Evolutionary conservation across 2,888 invertebrate species (phyloP), one percentile per base, ranked within the genome.

Genomic region (Lissonota sp.): DNA sequence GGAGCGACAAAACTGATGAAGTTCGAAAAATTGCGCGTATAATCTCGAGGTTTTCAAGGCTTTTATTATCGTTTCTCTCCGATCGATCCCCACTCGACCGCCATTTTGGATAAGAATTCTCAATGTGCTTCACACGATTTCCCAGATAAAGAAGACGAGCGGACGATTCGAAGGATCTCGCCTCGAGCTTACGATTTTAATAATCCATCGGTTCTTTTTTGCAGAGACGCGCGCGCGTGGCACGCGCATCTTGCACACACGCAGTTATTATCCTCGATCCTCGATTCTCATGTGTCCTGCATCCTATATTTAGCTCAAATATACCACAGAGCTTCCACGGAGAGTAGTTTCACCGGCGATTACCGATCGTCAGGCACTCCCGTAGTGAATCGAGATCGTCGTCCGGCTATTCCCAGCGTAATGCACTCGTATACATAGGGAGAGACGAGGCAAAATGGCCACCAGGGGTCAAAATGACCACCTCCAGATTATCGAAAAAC

Each of bases 281-380:
- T 44, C 73, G 78, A 69, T 78, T 73, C 69, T n/a, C 58, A 64
- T 70, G 55, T 72, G 14, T 55, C 66, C 72, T 44, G 78, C 53
- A 69, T 77, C 80, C 87, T 89, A 89, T 90, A 90, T 90, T 90
- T 90, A 91, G 87, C 86, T 85, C 84, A 87, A 89, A 90, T 88
- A 87, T 86, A 88, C 79, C 78, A 26, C 26, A 26, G 26, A 26
- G 26, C 26, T 26, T 26, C 26, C 26, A 26, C 1, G 44, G 84
- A 66, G 80, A 67, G 83, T 85, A 91, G 88, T 90, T 90, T 90
- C 91, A 87, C 90, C 84, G 26, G 77, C 80, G 87, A 88, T 89
- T 88, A 87, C 83, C 85, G 84, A 85, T 85, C 80, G 79, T 80
- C 73, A 77, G 16, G 81, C 70, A 60, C 51, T 73, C 73, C 72